Conservation (phyloP, 2,888 invertebrate genomes). For the Melitaea athalia region DNA sequence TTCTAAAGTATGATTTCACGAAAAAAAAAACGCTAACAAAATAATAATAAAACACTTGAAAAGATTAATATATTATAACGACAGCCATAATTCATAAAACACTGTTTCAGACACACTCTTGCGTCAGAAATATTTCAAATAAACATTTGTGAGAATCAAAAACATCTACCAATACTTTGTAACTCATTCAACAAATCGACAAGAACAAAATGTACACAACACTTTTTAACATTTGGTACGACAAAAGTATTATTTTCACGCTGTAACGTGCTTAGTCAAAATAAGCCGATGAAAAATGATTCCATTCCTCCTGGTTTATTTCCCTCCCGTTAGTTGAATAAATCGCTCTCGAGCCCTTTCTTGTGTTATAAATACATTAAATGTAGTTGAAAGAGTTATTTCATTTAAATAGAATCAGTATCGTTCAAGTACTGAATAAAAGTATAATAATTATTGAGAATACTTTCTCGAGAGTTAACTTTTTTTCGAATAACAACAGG, state of each 20-base stretch:
- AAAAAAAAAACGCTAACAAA: too few species aligned
- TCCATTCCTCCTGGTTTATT: slow-evolving; percentile 56
- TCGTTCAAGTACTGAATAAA: slow-evolving; percentile 17
- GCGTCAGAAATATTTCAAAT: not conserved
- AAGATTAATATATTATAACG: too few species aligned
- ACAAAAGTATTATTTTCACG: slow-evolving; percentile 52
- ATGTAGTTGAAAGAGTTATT: not conserved
- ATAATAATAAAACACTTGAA: too few species aligned
- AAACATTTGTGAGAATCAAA: slow-evolving; percentile 5
- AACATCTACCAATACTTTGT: not conserved
- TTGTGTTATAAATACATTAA: slow-evolving; percentile 52
- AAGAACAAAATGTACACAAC: slow-evolving; percentile 23
- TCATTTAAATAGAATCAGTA: slow-evolving; percentile 43
- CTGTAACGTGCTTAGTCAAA: slow-evolving; percentile 58
- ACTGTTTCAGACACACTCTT: too few species aligned
- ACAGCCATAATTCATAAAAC: too few species aligned
- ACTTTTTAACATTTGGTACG: slow-evolving; percentile 25
- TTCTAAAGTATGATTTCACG: too few species aligned
- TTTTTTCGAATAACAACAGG: not conserved
- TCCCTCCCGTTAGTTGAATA: slow-evolving; percentile 52
- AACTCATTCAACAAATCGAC: slow-evolving; percentile 8
- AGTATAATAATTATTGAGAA: not conserved
- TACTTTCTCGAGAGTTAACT: not conserved
- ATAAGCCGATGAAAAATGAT: slow-evolving; percentile 62
- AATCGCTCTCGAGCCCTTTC: slow-evolving; percentile 51